These are phyloP conservation scores for Pogonomyrmex californicus DNA, from an alignment of 1,140 invertebrate species.

Conservation along the genomic window DNA sequence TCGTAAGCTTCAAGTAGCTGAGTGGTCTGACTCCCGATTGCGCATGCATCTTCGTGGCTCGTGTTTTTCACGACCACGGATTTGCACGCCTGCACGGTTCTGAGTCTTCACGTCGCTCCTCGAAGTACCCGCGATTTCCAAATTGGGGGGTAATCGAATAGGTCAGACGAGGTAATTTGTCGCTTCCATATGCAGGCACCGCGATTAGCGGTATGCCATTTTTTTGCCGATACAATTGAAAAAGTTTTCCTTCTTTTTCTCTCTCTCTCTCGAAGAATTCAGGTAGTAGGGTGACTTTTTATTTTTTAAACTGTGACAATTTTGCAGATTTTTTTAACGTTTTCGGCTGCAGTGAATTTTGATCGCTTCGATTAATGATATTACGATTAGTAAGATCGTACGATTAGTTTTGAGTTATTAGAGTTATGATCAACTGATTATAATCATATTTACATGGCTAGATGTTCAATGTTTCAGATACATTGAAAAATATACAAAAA, in stretches of 20 bases:
- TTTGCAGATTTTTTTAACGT: no score
- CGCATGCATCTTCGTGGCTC: constrained; percentile 81
- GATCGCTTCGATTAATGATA: no score
- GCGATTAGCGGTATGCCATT: constrained; percentile 87
- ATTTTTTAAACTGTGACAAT: no score
- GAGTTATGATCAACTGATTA: no score
- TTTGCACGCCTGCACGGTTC: constrained; percentile 86
- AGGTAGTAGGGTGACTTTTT: no score
- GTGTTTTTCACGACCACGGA: constrained; percentile 76
- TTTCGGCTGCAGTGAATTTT: no score
- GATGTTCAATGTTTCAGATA: no score
- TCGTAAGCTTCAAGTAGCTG: constrained; percentile 88
- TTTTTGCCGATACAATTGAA: not conserved
- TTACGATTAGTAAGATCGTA: no score
- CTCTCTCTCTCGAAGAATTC: no score
- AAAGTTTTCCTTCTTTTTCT: not conserved
- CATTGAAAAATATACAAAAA: no score
- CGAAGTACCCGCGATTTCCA: constrained; percentile 89
- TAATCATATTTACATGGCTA: no score
- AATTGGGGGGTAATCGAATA: constrained; percentile 88
- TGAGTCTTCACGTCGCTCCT: constrained; percentile 88
- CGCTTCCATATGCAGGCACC: constrained; percentile 89
- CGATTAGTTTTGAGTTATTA: no score
- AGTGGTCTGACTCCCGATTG: constrained; percentile 86
- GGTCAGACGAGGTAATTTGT: constrained; percentile 88